These are phyloP conservation scores for Lanius ludovicianus DNA, from an alignment of 2,113 vertebrate species.

Conservation along the genomic window DNA sequence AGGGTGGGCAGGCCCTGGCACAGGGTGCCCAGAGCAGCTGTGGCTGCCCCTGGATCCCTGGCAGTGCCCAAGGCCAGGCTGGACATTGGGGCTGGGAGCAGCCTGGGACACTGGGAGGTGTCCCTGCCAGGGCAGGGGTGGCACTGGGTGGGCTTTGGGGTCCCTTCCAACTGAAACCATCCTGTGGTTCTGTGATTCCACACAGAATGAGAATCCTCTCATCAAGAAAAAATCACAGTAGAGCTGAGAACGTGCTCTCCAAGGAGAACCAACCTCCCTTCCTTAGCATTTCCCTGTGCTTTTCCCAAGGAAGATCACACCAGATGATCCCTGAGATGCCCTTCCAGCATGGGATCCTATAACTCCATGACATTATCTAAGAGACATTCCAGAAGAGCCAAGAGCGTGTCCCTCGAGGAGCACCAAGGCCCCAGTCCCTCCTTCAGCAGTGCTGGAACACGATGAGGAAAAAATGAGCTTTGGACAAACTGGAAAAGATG, in stretches of 20 bases:
- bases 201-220: background rate
- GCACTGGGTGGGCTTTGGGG: rapidly evolving
- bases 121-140: background rate
- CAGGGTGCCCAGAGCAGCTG: background rate
- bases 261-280: background rate
- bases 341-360: background rate
- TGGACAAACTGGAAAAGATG: background rate
- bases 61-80: background rate
- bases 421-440: background rate
- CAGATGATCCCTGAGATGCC: background rate
- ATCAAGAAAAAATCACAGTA: background rate
- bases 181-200: background rate
- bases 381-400: background rate
- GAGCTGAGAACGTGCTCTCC: background rate
- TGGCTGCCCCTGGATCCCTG: background rate
- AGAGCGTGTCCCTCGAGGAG: background rate
- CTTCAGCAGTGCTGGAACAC: background rate
- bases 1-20: background rate
- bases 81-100: background rate
- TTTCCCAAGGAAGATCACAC: background rate
- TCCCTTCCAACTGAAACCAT: background rate
- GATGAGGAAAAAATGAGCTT: background rate
- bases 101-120: background rate
- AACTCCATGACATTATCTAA: background rate
- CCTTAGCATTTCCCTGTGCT: background rate